Conservation (phyloP, 2,113 vertebrate species). For the Dryoscopus gambensis region DNA sequence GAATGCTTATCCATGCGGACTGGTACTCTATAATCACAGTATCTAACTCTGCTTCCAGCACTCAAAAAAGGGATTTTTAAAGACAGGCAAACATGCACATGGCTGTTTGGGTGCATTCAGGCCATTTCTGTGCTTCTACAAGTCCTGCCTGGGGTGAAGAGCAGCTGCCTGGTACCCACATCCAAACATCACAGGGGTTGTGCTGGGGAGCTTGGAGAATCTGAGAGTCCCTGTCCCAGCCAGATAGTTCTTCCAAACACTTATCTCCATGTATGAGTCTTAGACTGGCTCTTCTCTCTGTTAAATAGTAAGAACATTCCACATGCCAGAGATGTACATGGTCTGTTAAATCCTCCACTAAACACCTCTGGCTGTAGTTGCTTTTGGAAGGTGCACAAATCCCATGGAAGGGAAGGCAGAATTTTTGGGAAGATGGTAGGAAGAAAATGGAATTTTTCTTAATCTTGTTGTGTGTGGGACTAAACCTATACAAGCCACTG, state of each 20-base stretch:
- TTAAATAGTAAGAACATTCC: not conserved
- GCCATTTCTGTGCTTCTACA: not conserved
- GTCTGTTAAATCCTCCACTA: not conserved
- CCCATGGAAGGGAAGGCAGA: not conserved
- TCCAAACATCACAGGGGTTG: not conserved
- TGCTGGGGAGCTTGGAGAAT: not conserved
- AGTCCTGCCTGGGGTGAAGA: not conserved
- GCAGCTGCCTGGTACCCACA: not conserved
- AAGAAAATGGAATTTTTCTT: not conserved
- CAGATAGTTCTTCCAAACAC: not conserved
- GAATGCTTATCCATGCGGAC: not conserved
- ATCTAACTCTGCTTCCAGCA: not conserved
- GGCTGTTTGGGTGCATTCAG: not conserved
- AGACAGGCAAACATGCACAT: not conserved
- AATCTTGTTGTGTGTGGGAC: not conserved
- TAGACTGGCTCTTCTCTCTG: not conserved
- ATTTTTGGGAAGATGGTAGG: not conserved
- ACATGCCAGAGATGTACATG: not conserved
- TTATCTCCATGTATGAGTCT: rapidly evolving
- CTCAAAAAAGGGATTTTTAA: not conserved
- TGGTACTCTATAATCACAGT: not conserved
- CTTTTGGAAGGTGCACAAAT: not conserved
- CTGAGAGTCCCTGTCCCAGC: not conserved
- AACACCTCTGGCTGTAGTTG: not conserved
- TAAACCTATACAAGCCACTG: not conserved